Evolutionary conservation across 2,888 invertebrate species (phyloP), one percentile per base, ranked within the genome.

Genomic region (Drosophila siamana): DNA sequence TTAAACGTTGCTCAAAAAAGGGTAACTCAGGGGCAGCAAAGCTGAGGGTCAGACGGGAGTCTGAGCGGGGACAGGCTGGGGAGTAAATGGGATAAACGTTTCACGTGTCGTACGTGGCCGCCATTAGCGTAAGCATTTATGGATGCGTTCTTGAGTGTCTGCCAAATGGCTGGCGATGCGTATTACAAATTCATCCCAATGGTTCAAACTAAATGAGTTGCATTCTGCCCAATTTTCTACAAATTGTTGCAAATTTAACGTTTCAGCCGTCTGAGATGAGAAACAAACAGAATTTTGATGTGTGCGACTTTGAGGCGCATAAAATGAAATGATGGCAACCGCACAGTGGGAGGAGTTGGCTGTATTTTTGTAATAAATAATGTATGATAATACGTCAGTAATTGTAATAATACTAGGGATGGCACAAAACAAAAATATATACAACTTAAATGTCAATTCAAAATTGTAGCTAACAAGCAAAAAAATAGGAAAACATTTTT

Each of bases 101-200:
- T 65, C 82, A 84, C 86, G 86, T 87, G 71, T 68, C 55, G 64
- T 67, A 86, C 76, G 78, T 86, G 85, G 66, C 46, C 11, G 76
- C 76, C 64, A 85, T 85, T 86, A 85, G 67, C 69, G 74, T 80
- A 82, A 88, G 74, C 74, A 84, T 77, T 84, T 52, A 41, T 61
- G 64, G 66, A 79, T 77, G 82, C 71, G 59, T 74, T 85, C 61
- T 78, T 82, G 80, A 87, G 67, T 79, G 80, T 16, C 69, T 68
- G 86, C 72, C 86, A 87, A 85, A 80, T 80, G 66, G 63, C 55
- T 24, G 28, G 48, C 69, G 46, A 61, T 52, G 65, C 50, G 63
- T 54, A 44, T 54, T 55, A 43, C 44, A 62, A 69, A 62, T 74
- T 69, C 24, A 2, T 2, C 22, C 26, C 47, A 54, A 75, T 56